A percentile compares a stretch with the other conserved stretches of the same genome.
Conservation (phyloP, 2,797 vertebrate genomes). For the Phalloptychus januarius region DNA sequence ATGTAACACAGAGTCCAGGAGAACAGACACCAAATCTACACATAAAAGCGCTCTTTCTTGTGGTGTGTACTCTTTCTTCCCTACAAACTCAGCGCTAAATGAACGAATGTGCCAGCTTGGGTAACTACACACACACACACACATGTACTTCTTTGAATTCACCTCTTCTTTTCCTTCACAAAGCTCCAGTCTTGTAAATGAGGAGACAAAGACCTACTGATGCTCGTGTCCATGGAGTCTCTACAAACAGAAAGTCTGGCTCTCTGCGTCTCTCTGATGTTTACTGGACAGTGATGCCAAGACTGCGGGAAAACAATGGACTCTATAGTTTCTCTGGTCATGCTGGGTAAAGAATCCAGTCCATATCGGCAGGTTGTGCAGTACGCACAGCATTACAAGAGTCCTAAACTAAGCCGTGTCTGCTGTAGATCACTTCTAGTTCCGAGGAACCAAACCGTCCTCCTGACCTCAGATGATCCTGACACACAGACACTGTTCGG, state of each 20-base stretch:
- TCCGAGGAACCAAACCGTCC: neutral
- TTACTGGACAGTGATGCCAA: constrained; percentile 25
- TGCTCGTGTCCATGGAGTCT: constrained; percentile 75
- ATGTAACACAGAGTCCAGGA: neutral
- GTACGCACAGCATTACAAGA: neutral
- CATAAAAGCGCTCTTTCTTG: constrained; percentile 48
- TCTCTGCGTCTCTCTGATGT: constrained; percentile 46
- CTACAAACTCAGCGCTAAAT: constrained; percentile 32
- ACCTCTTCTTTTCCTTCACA: constrained; percentile 40
- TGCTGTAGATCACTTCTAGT: neutral
- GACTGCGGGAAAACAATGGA: neutral
- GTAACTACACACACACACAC: neutral
- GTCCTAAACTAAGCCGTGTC: neutral
- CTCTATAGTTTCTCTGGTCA: constrained; percentile 26
- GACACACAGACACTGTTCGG: neutral
- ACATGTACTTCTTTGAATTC: constrained; percentile 16
- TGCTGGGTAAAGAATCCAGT: neutral
- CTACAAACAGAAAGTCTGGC: constrained; percentile 51
- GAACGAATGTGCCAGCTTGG: neutral
- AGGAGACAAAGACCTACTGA: constrained; percentile 39
- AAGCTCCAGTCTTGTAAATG: constrained; percentile 43
- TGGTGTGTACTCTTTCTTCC: constrained; percentile 25
- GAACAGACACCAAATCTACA: constrained; percentile 21
- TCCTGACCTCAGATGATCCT: neutral
- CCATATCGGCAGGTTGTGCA: neutral